Conservation (phyloP, 1,140 invertebrate species). For the Zaprionus capensis region DNA sequence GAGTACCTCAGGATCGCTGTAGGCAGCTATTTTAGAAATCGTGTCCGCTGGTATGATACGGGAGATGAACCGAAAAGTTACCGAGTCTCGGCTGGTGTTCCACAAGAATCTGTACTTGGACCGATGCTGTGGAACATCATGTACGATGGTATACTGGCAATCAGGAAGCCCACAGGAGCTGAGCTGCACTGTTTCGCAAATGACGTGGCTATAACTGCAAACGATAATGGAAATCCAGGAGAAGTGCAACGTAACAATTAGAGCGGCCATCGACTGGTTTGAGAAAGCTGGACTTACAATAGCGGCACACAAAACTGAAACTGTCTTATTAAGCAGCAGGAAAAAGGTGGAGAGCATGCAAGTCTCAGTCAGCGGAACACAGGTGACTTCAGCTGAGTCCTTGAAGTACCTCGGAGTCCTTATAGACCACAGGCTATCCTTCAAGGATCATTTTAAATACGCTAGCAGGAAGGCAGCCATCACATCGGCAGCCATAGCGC, state of each 20-base stretch:
- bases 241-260: too few species aligned
- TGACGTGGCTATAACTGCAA: too few species aligned
- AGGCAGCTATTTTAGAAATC: neutral
- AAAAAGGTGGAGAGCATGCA: neutral
- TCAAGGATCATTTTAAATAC: neutral
- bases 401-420: neutral
- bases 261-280: too few species aligned
- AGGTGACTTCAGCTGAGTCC: neutral
- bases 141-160: neutral
- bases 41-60: neutral
- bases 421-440: neutral
- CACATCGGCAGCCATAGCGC: neutral
- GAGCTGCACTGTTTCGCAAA: too few species aligned
- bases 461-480: neutral
- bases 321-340: neutral
- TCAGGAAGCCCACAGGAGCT: neutral
- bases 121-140: constrained; percentile 4
- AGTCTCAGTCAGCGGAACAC: neutral
- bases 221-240: too few species aligned
- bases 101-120: neutral
- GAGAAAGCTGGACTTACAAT: too few species aligned
- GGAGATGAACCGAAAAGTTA: neutral
- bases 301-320: too few species aligned
- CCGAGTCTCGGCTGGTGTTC: neutral
- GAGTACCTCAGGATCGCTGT: neutral